phyloP scores from a whole-genome alignment of 2,888 invertebrate genomes.

The Conchocele bisecta region DNA sequence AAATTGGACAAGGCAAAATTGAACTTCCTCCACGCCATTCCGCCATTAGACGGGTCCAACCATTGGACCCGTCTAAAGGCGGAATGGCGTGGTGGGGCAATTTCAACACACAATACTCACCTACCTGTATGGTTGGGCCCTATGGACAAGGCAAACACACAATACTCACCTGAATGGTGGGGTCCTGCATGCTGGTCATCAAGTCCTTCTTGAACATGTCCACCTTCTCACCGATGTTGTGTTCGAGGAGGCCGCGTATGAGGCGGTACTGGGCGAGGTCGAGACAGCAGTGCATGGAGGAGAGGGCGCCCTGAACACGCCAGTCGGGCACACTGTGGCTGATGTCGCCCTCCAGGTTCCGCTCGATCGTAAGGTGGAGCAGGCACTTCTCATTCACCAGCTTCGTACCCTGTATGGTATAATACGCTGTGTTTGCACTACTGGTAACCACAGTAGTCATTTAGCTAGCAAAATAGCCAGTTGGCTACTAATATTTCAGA shows the following conservation, averaged over 20 bases:
- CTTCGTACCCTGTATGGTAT: constrained; percentile 74
- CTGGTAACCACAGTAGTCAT: too few relatives aligned
- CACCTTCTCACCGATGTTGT: constrained; percentile 94
- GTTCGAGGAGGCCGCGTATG: constrained; percentile 92
- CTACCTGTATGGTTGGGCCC: constrained; percentile 60
- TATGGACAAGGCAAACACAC: too few relatives aligned
- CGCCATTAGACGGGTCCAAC: too few relatives aligned
- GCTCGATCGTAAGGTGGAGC: constrained; percentile 90
- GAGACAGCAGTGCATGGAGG: constrained; percentile 91
- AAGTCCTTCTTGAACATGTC: constrained; percentile 83
- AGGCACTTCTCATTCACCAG: constrained; percentile 88
- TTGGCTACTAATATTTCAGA: too few relatives aligned
- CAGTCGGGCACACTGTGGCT: constrained; percentile 88
- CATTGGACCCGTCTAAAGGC: too few relatives aligned
- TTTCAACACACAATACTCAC: constrained; percentile 87
- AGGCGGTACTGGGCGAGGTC: constrained; percentile 94
- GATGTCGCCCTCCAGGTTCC: constrained; percentile 88
- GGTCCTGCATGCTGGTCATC: constrained; percentile 83
- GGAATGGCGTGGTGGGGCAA: too few relatives aligned
- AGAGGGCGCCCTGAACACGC: constrained; percentile 90
- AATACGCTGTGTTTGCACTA: too few relatives aligned
- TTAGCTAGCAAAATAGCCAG: too few relatives aligned
- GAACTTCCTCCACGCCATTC: too few relatives aligned
- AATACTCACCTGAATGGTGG: constrained; percentile 77
- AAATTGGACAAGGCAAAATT: too few relatives aligned